Conservation (phyloP, 2,888 invertebrate species). For the Protodeltote pygarga region DNA sequence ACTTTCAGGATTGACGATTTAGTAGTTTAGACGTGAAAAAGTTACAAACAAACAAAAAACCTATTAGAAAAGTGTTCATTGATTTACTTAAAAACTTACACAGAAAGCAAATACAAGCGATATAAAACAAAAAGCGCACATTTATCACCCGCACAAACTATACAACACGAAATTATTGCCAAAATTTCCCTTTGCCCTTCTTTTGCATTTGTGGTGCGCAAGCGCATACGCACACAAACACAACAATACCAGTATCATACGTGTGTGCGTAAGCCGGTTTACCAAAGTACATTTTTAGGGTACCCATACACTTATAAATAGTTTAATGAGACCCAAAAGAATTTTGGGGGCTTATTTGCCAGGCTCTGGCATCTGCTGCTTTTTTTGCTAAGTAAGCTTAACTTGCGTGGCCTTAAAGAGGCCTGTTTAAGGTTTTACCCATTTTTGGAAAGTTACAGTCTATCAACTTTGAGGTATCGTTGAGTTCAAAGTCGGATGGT, state of each 20-base stretch:
- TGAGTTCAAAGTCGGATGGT: constrained; percentile 15
- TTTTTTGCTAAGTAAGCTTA: constrained; percentile 32
- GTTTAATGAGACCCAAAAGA: constrained; percentile 60
- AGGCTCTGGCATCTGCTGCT: constrained; percentile 29
- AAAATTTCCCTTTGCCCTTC: constrained; percentile 84
- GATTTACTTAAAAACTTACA: too few relatives aligned
- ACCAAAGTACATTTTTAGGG: constrained; percentile 73
- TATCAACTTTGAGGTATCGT: constrained; percentile 21
- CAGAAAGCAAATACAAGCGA: too few relatives aligned
- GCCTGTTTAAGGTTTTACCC: constrained; percentile 18
- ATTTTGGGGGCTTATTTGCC: constrained; percentile 54
- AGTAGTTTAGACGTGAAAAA: too few relatives aligned
- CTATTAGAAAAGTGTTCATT: too few relatives aligned
- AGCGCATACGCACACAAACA: constrained; percentile 45
- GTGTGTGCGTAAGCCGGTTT: constrained; percentile 76
- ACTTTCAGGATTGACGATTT: too few relatives aligned
- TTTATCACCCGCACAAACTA: constrained; percentile 20
- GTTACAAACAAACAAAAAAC: too few relatives aligned
- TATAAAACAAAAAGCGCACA: constrained; percentile 38
- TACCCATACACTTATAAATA: constrained; percentile 70
- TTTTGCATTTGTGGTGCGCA: constrained; percentile 57
- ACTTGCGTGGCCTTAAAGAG: constrained; percentile 14
- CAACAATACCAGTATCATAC: constrained; percentile 12
- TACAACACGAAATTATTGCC: constrained; percentile 76
- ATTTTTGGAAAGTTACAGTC: constrained; percentile 30